phyloP scores from a whole-genome alignment of 2,113 vertebrate genomes.

The Tursiops truncatus region DNA sequence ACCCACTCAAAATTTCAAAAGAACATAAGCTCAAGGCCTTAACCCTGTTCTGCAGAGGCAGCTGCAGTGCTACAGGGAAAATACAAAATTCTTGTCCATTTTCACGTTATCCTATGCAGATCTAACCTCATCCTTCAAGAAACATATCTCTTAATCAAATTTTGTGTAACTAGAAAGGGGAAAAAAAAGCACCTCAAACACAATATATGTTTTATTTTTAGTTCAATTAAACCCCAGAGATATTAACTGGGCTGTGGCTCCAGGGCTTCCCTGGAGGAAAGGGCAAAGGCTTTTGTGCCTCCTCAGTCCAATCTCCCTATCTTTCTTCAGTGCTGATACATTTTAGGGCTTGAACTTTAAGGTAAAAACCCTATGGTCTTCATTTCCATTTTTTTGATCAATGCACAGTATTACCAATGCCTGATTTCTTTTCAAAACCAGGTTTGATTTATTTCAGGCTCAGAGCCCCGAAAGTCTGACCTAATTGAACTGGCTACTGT shows the following conservation, averaged over 20 bases:
- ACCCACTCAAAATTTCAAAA: conserved; percentile 68
- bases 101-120: conserved; percentile 66
- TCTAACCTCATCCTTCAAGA: conserved; percentile 68
- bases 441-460: not conserved
- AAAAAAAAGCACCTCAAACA: conserved; percentile 42
- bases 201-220: conserved; percentile 72
- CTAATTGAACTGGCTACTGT: not conserved
- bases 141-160: conserved; percentile 57
- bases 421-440: not conserved
- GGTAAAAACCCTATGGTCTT: not conserved
- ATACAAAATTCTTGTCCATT: conserved; percentile 53
- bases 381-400: conserved; percentile 8
- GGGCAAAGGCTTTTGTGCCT: not conserved
- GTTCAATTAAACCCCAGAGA: conserved; percentile 52
- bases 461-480: not conserved
- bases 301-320: not conserved
- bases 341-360: not conserved
- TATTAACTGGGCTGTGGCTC: conserved; percentile 56
- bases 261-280: conserved; percentile 41
- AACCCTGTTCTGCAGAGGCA: conserved; percentile 53
- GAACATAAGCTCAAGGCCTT: conserved; percentile 46
- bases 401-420: not conserved
- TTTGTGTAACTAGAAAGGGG: conserved; percentile 39
- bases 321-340: not conserved
- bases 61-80: conserved; percentile 51